Evolutionary conservation across 1,140 invertebrate genomes (phyloP).

Genomic region (Ladona fulva): DNA sequence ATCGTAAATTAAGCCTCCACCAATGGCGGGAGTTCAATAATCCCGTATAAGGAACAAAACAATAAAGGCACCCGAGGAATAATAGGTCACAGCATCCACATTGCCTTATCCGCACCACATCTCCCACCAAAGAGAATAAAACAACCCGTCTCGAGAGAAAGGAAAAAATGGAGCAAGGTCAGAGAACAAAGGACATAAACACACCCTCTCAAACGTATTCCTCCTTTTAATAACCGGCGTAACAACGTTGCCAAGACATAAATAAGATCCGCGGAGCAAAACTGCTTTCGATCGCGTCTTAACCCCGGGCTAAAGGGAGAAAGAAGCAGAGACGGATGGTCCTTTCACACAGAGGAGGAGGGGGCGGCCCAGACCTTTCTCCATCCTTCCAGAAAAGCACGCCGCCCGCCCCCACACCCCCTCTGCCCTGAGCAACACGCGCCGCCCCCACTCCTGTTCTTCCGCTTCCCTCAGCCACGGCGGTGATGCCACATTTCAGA

Average conservation of each 20-base stretch:
- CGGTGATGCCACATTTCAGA: conserved; percentile 15
- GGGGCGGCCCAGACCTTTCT: conserved; percentile 19
- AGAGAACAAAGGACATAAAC: conserved; percentile 6
- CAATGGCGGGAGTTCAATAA: too few species aligned
- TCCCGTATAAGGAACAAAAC: too few species aligned
- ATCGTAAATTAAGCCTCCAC: too few species aligned
- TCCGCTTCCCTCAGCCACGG: conserved; percentile 18
- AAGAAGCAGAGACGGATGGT: neutral
- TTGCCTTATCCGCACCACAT: too few species aligned
- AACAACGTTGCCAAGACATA: neutral
- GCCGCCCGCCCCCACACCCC: conserved; percentile 21
- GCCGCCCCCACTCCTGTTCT: conserved; percentile 26
- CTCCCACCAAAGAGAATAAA: too few species aligned
- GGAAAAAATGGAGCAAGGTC: neutral
- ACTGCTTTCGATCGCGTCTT: too few species aligned
- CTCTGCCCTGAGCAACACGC: conserved; percentile 9
- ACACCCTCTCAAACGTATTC: neutral
- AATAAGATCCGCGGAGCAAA: neutral
- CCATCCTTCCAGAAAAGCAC: neutral
- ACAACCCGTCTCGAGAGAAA: too few species aligned
- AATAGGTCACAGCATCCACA: too few species aligned
- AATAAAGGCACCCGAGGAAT: too few species aligned
- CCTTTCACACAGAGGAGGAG: conserved; percentile 22
- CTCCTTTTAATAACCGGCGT: neutral
- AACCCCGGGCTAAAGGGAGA: neutral